A percentile compares a stretch with the other conserved stretches of the same genome.
phyloP scores from a whole-genome alignment of 2,888 invertebrate genomes.

The Orthosia gothica region DNA sequence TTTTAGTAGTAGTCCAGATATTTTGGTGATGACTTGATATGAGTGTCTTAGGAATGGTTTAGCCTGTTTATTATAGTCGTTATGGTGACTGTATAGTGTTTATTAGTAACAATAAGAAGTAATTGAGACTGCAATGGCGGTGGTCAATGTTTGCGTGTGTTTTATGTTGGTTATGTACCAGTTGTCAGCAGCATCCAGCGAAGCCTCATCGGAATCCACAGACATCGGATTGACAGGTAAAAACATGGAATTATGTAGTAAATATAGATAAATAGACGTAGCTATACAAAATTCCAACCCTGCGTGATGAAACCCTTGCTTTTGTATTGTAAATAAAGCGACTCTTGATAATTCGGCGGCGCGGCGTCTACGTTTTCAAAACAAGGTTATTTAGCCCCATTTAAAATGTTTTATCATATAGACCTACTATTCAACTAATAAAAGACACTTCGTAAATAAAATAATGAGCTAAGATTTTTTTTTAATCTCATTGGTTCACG shows the following conservation, averaged over 20 bases:
- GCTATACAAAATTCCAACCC: not conserved
- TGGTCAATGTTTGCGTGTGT: conserved; percentile 87
- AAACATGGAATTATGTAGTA: conserved; percentile 23
- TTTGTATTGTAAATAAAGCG: conserved; percentile 22
- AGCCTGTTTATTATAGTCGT: conserved; percentile 65
- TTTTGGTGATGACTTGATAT: conserved; percentile 80
- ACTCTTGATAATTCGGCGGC: not conserved
- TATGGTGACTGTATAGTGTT: conserved; percentile 82
- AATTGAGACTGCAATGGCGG: conserved; percentile 85
- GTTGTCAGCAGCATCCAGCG: conserved; percentile 81
- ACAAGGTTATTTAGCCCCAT: not conserved
- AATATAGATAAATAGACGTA: not conserved
- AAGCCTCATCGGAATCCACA: conserved; percentile 84
- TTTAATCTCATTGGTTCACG: conserved; percentile 7
- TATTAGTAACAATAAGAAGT: conserved; percentile 80
- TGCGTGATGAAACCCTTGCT: not conserved
- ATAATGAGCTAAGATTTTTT: not conserved
- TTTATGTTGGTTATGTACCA: conserved; percentile 86
- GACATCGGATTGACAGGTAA: conserved; percentile 85
- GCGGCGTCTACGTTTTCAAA: not conserved
- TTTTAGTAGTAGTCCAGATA: conserved; percentile 71
- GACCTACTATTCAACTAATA: not conserved
- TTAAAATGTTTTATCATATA: too few relatives aligned
- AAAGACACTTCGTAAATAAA: not conserved
- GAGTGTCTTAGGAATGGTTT: conserved; percentile 66